Base-by-base conservation (phyloP, 2,113 vertebrate species). In the Gopherus flavomarginatus region DNA sequence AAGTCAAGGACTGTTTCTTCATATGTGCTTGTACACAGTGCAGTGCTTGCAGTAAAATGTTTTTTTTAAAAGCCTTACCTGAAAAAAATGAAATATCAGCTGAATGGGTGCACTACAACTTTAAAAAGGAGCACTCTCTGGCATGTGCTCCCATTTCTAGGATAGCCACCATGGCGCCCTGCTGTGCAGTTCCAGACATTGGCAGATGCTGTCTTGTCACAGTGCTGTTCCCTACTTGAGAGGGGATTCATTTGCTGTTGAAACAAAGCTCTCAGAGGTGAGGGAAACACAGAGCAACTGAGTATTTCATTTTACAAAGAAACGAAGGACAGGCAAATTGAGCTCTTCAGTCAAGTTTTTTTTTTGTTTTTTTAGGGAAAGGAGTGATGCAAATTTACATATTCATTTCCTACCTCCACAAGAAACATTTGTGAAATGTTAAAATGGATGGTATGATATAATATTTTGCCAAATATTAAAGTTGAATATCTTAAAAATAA, bases 131-230 rank as follows among this genome's bases (percentile, higher is more conserved):
- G 3, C 10, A 57, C 31, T 6, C 0, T 57, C 72, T n/a, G 91
- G 92, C 5, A 0, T 49, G 56, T 56, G 59, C 69, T 24, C 11
- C 38, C 53, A 38, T 90, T 93, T 57, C 89, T 83, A 16, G 7
- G 72, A 5, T 69, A 88, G 92, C 89, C 0, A 1, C 89, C 0
- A 1, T 2, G 89, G 90, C 86, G 24, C 85, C 95, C 96, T 86
- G 86, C 92, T 88, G 87, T 9, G 90, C 35, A 4, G 93, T 94
- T 90, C 89, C 44, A 96, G 96, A 92, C 53, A 0, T 85, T 88
- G 93, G 81, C 96, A 96, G 93, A 85, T 97, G 95, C 94, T 72
- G 79, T 94, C 95, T 95, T 81, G 22, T 92, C 89, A 7, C 65
- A 50, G 75, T 65, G 89, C 35, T 81, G 42, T 79, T 94, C 69